A percentile compares a stretch with the other conserved stretches of the same genome.
These are phyloP conservation scores for Unio delphinus DNA, from an alignment of 2,888 invertebrate species.

Conservation along the genomic window DNA sequence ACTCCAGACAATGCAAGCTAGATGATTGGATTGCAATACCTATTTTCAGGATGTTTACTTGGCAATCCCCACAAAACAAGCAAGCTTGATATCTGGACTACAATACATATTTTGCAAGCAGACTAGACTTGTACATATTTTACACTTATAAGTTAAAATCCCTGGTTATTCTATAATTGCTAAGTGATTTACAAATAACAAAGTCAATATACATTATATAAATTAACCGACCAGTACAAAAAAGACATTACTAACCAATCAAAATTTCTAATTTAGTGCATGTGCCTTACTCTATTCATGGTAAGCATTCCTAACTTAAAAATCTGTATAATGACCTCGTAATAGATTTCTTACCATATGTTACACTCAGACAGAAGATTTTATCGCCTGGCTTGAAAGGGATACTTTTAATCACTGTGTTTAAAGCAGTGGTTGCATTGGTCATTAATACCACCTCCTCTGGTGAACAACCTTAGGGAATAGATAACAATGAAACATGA, in stretches of 20 bases:
- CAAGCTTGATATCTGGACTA: no score
- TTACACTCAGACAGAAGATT: conserved; percentile 51
- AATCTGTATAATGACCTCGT: background rate
- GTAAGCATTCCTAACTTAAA: background rate
- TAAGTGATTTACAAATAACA: background rate
- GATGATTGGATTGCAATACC: no score
- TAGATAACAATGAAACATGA: no score
- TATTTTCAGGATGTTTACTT: no score
- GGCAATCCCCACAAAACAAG: no score
- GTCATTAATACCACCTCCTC: conserved; percentile 60
- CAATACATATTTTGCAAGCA: no score
- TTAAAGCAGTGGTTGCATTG: conserved; percentile 66
- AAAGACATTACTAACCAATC: no score
- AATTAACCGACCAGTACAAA: background rate
- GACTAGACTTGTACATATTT: no score
- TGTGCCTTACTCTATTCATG: background rate
- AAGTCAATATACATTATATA: background rate
- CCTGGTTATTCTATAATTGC: background rate
- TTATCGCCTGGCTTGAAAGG: conserved; percentile 45
- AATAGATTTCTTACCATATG: conserved; percentile 55
- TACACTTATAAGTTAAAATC: no score
- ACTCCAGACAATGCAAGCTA: no score
- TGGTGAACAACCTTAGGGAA: conserved; percentile 55
- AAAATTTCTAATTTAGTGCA: background rate
- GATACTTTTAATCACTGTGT: conserved; percentile 58